Conservation (phyloP, 2,888 invertebrate genomes). For the Drosophila kanekoi region DNA sequence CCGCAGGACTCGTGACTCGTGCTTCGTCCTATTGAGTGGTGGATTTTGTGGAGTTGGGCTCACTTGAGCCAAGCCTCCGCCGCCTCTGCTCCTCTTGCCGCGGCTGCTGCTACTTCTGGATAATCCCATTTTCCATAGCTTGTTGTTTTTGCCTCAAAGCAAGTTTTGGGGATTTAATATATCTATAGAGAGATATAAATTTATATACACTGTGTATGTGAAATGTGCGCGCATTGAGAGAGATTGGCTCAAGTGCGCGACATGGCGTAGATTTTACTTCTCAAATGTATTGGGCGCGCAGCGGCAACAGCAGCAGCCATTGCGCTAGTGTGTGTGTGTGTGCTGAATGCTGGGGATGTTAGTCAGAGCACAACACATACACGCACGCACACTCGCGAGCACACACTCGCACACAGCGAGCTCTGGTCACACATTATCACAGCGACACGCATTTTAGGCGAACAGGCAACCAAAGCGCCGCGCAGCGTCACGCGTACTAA, state of each 20-base stretch:
- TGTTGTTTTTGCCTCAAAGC: conserved; percentile 19
- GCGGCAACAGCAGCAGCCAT: conserved; percentile 29
- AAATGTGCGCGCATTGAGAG: conserved; percentile 47
- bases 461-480: conserved; percentile 75
- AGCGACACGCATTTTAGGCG: conserved; percentile 76
- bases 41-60: conserved; percentile 51
- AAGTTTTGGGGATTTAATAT: conserved; percentile 40
- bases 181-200: conserved; percentile 5
- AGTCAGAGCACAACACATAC: conserved; percentile 29
- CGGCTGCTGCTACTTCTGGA: conserved; percentile 39
- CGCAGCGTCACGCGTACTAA: conserved; percentile 71
- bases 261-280: conserved; percentile 83
- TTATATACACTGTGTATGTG: conserved; percentile 8
- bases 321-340: conserved; percentile 6
- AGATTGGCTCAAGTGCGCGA: conserved; percentile 76
- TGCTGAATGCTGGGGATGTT: conserved; percentile 38
- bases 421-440: conserved; percentile 74
- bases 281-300: conserved; percentile 82
- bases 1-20: conserved; percentile 19
- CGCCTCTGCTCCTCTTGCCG: conserved; percentile 9
- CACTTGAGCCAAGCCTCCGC: conserved; percentile 39
- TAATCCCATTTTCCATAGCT: conserved; percentile 49
- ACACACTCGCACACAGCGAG: conserved; percentile 21
- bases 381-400: conserved; percentile 8
- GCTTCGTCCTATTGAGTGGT: conserved; percentile 35